These are phyloP conservation scores for Argynnis bischoffii DNA, from an alignment of 2,888 invertebrate genomes.

Conservation along the genomic window DNA sequence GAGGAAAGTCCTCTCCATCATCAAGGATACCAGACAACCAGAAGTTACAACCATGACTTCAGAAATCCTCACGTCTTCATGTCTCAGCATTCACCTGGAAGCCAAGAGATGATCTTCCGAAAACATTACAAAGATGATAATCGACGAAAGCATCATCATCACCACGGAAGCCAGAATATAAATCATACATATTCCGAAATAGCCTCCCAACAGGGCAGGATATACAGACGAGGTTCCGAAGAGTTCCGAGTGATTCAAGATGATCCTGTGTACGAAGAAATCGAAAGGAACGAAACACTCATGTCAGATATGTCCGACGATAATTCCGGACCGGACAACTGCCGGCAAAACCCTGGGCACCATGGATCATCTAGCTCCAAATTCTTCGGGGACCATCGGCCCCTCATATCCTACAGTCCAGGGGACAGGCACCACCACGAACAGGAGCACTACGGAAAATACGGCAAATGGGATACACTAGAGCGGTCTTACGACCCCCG, in stretches of 20 bases:
- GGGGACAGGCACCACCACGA: constrained; percentile 83
- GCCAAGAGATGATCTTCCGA: constrained; percentile 73
- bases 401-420: constrained; percentile 90
- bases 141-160: constrained; percentile 75
- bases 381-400: constrained; percentile 90
- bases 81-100: constrained; percentile 76
- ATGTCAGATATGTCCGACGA: constrained; percentile 91
- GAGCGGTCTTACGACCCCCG: constrained; percentile 77
- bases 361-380: constrained; percentile 83
- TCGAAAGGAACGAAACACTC: constrained; percentile 87
- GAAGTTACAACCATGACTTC: constrained; percentile 77
- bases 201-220: constrained; percentile 73
- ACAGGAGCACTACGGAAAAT: constrained; percentile 74
- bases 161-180: constrained; percentile 81
- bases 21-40: constrained; percentile 72
- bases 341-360: constrained; percentile 85
- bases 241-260: constrained; percentile 84
- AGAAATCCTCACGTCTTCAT: constrained; percentile 76
- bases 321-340: constrained; percentile 83
- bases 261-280: constrained; percentile 92
- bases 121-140: constrained; percentile 76
- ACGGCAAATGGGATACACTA: constrained; percentile 78
- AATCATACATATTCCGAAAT: constrained; percentile 92
- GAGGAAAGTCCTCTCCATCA: constrained; percentile 73
- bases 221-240: constrained; percentile 79